These are phyloP conservation scores for Andrena trimmerana DNA, from an alignment of 2,888 invertebrate species.

Conservation along the genomic window DNA sequence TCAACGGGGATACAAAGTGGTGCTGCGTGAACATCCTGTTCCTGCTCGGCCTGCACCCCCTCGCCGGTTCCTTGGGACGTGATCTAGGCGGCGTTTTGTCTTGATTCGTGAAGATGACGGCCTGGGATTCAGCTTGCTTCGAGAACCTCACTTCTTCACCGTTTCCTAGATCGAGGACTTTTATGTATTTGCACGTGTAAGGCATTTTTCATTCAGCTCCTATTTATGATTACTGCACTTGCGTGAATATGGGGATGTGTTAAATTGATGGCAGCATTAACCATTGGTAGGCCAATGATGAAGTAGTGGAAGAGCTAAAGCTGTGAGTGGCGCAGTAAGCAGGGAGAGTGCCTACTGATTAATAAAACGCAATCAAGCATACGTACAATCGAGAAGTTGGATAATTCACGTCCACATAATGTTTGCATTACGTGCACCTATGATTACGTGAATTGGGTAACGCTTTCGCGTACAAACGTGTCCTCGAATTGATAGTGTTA, in stretches of 20 bases:
- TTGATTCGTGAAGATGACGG: neutral
- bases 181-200: neutral
- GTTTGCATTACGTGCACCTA: neutral
- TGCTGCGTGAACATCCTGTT: conserved; percentile 25
- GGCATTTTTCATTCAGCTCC: neutral
- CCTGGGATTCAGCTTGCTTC: neutral
- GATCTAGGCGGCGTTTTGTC: conserved; percentile 1
- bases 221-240: too few species aligned
- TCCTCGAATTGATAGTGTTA: neutral
- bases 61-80: neutral
- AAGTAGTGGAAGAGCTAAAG: neutral
- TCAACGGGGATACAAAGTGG: conserved; percentile 35
- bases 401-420: conserved; percentile 2
- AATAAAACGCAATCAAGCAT: conserved; percentile 35
- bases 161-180: neutral
- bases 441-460: conserved; percentile 2
- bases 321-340: too few species aligned
- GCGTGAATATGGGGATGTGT: too few species aligned
- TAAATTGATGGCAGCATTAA: neutral
- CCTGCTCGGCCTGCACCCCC: conserved; percentile 9
- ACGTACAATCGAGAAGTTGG: neutral
- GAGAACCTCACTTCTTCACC: neutral
- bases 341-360: conserved; percentile 1
- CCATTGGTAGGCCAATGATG: neutral
- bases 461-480: conserved; percentile 1